Evolutionary conservation across 2,113 vertebrate species (phyloP).

Genomic region (Herpetotheres cachinnans): DNA sequence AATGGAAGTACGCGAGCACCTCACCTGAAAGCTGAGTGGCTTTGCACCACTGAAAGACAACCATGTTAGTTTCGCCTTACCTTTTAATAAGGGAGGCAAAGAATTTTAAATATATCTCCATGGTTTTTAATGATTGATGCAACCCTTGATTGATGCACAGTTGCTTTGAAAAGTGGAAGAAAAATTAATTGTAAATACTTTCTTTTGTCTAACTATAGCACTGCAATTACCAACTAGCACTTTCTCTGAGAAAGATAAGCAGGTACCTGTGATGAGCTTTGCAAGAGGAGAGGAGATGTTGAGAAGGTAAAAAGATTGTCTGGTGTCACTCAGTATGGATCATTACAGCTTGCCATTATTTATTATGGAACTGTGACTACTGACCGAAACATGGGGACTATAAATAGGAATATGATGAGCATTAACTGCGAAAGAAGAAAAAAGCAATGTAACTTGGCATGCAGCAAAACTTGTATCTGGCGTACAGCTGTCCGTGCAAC

Average conservation of each 20-base stretch:
- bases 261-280: conserved; percentile 37
- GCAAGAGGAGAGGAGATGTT: conserved; percentile 2
- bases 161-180: neutral
- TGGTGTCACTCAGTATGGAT: neutral
- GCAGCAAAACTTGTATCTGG: neutral
- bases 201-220: conserved; percentile 37
- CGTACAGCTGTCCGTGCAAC: neutral
- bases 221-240: conserved; percentile 36
- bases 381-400: neutral
- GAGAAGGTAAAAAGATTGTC: neutral
- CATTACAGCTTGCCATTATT: neutral
- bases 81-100: neutral
- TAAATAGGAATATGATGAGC: conserved; percentile 38
- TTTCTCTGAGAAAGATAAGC: conserved; percentile 38
- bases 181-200: neutral
- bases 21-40: neutral
- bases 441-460: neutral
- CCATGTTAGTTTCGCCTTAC: neutral
- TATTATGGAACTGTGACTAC: conserved; percentile 53
- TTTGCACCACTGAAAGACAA: neutral
- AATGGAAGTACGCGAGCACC: neutral
- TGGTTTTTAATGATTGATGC: neutral
- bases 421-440: neutral
- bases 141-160: neutral
- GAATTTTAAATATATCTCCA: neutral